phyloP scores from a whole-genome alignment of 2,113 vertebrate species.

The Tachysurus fulvidraco region DNA sequence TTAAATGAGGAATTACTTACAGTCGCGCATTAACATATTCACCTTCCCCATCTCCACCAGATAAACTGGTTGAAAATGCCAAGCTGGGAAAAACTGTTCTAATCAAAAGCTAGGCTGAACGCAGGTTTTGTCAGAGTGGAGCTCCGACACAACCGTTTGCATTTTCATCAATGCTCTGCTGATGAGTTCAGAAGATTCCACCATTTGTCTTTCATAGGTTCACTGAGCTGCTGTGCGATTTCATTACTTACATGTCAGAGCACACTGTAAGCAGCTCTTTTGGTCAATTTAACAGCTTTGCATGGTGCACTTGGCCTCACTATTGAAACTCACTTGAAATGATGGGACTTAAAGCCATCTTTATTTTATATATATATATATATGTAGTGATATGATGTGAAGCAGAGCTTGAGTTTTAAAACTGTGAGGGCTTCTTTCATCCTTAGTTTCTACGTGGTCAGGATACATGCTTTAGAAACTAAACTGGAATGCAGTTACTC shows the following conservation, averaged over 20 bases:
- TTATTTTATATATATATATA: too few species aligned
- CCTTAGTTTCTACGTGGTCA: too few species aligned
- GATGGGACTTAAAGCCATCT: neutral
- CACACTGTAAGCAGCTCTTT: constrained; percentile 44
- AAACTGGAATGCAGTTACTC: too few species aligned
- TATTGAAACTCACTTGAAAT: neutral
- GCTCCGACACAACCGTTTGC: neutral
- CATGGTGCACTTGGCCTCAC: constrained; percentile 31
- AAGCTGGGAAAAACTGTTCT: neutral
- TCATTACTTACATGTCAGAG: constrained; percentile 60
- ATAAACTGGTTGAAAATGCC: neutral
- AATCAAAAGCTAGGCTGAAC: neutral
- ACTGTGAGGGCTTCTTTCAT: too few species aligned
- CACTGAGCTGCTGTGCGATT: constrained; percentile 36
- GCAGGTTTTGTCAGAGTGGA: neutral
- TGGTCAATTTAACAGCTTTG: constrained; percentile 28
- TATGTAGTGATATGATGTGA: too few species aligned
- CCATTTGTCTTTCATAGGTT: constrained; percentile 47
- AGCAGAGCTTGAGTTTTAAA: neutral
- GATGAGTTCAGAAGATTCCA: constrained; percentile 36
- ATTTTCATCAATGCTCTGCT: neutral
- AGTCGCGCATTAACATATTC: neutral
- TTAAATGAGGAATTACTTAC: neutral
- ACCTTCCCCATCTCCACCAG: neutral
- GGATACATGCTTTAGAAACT: too few species aligned